A percentile compares a stretch with the other conserved stretches of the same genome.
Conservation (phyloP, 2,888 invertebrate species). For the Ditylenchus weischeri region DNA sequence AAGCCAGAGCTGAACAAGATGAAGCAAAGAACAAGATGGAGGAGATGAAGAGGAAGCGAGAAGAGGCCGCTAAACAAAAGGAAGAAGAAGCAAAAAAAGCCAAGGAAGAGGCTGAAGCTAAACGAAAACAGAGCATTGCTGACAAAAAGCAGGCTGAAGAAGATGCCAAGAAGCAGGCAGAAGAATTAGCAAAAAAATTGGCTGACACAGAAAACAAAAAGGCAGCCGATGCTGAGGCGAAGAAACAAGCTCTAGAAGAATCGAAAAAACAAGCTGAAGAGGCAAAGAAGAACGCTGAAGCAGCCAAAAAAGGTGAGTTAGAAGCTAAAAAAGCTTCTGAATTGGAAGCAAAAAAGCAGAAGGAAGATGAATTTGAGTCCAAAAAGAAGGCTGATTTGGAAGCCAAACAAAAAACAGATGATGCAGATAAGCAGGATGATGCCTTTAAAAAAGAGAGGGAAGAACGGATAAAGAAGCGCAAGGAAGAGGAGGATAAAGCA, state of each 20-base stretch:
- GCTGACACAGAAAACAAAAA: constrained; percentile 6
- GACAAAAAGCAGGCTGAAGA: no score
- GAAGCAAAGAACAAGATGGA: constrained; percentile 21
- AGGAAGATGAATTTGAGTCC: constrained; percentile 7
- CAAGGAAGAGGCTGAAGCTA: constrained; percentile 23
- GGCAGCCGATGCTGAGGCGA: background rate
- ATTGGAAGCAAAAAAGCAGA: constrained; percentile 11
- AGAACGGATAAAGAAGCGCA: constrained; percentile 27
- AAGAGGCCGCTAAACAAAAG: constrained; percentile 23
- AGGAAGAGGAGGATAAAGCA: constrained; percentile 29
- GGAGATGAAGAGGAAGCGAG: constrained; percentile 23
- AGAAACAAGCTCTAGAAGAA: constrained; percentile 6
- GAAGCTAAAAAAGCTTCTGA: constrained; percentile 12
- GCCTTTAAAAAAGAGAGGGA: constrained; percentile 30
- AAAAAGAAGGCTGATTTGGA: constrained; percentile 21
- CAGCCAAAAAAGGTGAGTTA: constrained; percentile 11
- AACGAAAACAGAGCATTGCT: background rate
- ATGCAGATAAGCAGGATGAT: background rate
- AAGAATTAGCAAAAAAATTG: constrained; percentile 12
- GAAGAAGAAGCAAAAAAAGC: constrained; percentile 32
- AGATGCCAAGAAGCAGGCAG: no score
- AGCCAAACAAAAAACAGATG: constrained; percentile 16
- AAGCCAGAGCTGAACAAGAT: constrained; percentile 25
- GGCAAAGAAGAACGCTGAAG: background rate
- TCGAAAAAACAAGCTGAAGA: constrained; percentile 15